Evolutionary conservation across 2,888 invertebrate genomes (phyloP).

Genomic region (Plemyria rubiginata): DNA sequence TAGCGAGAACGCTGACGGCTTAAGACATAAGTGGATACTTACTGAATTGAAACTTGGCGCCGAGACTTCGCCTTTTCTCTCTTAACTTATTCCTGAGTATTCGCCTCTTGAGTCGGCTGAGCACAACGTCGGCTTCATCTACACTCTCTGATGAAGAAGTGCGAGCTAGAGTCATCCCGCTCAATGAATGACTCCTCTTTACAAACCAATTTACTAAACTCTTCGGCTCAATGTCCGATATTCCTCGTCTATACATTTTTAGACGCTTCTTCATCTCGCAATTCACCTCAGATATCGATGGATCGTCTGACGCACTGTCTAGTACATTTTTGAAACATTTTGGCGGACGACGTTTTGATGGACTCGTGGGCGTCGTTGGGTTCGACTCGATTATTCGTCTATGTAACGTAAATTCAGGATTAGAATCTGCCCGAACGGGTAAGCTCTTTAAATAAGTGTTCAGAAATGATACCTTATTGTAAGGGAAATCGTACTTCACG

Average conservation of each 20-base stretch:
- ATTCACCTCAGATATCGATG: constrained; percentile 73
- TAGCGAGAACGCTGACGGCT: constrained; percentile 33
- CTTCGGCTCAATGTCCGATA: constrained; percentile 73
- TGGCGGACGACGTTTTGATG: constrained; percentile 51
- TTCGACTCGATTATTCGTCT: constrained; percentile 39
- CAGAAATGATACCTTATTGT: constrained; percentile 79
- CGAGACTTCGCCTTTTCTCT: constrained; percentile 72
- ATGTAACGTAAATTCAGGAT: constrained; percentile 71
- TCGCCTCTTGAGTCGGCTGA: constrained; percentile 78
- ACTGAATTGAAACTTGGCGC: constrained; percentile 68
- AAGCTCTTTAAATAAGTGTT: constrained; percentile 83
- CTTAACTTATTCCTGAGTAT: constrained; percentile 80
- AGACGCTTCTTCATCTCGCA: constrained; percentile 79
- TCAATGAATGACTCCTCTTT: constrained; percentile 72
- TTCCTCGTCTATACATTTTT: constrained; percentile 79
- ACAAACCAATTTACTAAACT: constrained; percentile 57
- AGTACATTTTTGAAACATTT: constrained; percentile 55
- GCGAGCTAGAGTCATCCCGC: constrained; percentile 60
- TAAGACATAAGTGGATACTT: constrained; percentile 52
- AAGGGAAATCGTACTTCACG: constrained; percentile 67
- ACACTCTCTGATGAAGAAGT: constrained; percentile 82
- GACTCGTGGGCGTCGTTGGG: constrained; percentile 15
- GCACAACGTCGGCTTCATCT: constrained; percentile 80
- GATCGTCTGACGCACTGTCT: constrained; percentile 69
- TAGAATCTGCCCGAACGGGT: constrained; percentile 69